Percentiles rank a stretch among this genome's conserved stretches.
phyloP scores from a whole-genome alignment of 2,113 vertebrate genomes.

The Coregonus clupeaformis region DNA sequence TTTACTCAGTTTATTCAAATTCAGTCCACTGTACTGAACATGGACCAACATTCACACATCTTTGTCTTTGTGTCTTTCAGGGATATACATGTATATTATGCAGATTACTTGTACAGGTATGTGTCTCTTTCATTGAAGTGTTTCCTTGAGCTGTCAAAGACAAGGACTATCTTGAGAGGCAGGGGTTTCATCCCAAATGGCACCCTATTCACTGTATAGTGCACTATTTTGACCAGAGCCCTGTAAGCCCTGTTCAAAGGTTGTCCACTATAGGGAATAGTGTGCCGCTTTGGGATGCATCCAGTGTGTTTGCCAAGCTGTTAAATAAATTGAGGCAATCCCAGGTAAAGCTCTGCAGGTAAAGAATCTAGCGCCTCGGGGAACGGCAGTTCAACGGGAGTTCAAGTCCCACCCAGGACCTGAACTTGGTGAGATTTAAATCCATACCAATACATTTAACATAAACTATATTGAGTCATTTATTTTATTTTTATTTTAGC shows the following conservation, averaged over 20 bases:
- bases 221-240: too few species aligned
- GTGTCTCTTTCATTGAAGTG: not conserved
- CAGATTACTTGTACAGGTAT: not conserved
- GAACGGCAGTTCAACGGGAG: slow-evolving; percentile 47
- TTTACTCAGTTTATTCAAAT: too few species aligned
- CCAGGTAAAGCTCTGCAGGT: slow-evolving; percentile 43
- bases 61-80: too few species aligned
- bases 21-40: too few species aligned
- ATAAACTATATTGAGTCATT: not conserved
- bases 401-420: slow-evolving; percentile 44
- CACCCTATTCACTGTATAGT: too few species aligned
- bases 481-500: too few species aligned
- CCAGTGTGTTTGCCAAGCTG: slow-evolving; percentile 34
- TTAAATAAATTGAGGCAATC: slow-evolving; percentile 48
- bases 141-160: slow-evolving; percentile 22
- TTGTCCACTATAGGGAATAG: too few species aligned
- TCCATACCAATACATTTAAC: slow-evolving; percentile 1
- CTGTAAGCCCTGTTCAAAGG: too few species aligned
- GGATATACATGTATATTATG: too few species aligned
- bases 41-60: too few species aligned
- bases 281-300: too few species aligned
- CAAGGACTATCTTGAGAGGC: slow-evolving; percentile 20
- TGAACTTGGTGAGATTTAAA: slow-evolving; percentile 42
- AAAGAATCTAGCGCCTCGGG: slow-evolving; percentile 32
- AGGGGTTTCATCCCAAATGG: not conserved